Evolutionary conservation across 2,797 vertebrate species (phyloP), one percentile per base, ranked within the genome.

Genomic region (Rhinatrema bivittatum): DNA sequence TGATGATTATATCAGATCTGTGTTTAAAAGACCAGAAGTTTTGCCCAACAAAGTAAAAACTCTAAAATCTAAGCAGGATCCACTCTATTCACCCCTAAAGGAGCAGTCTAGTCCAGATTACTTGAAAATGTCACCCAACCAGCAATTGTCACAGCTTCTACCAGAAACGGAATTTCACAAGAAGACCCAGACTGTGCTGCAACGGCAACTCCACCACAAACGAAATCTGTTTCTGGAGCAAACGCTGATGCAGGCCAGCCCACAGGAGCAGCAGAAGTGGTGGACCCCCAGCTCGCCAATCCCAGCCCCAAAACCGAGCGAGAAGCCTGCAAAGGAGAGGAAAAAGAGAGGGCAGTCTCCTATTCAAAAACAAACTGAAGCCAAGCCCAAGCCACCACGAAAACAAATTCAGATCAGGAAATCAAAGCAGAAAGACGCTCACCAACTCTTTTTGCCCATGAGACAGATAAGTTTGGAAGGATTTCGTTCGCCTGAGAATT

Each of bases 141-240:
- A 73, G 45, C 66, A 61, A 22, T 36, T 76, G 29, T 77, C 81
- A 1, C 50, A 65, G 2, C 60, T 72, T 1, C 26, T 62, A 6
- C 65, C 81, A 0, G 76, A 80, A 44, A 50, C 67, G 0, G 35
- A 53, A 46, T 76, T 91, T 49, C 90, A 89, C 56, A 86, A 90
- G 73, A 91, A 85, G 68, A 88, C 93, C 40, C 94, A 98, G 84
- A 85, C 89, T 46, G 93, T 91, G 43, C 78, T 99, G 49, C 94
- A 99, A 69, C 92, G 97, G 50, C 94, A 97, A 68, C 93, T 98
- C 65, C 91, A 94, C 57, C 89, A 97, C 74, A 94, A 91, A 60
- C 89, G 94, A 48, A 93, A 87, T 68, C 93, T 98, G 50, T 98
- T 98, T 79, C 58, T 88, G 32, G 78, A 86, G 66, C 72, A 76